phyloP scores from a whole-genome alignment of 1,140 invertebrate species.

The Nebria ingens region DNA sequence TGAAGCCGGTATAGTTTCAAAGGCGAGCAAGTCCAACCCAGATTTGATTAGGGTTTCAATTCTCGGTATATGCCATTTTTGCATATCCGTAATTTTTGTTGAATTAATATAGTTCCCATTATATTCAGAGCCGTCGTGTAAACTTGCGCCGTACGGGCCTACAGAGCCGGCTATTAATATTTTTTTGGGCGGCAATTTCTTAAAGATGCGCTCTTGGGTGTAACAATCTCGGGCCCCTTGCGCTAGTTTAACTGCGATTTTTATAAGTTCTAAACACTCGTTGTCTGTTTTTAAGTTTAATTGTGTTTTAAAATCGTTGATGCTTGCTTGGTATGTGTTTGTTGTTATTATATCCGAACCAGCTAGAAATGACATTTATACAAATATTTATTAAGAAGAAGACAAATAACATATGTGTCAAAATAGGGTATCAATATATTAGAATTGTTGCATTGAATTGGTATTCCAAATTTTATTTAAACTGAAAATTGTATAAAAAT shows the following conservation, averaged over 20 bases:
- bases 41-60: slow-evolving; percentile 42
- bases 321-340: slow-evolving; percentile 51
- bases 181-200: slow-evolving; percentile 21
- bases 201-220: slow-evolving; percentile 17
- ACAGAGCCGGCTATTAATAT: slow-evolving; percentile 46
- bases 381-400: neutral
- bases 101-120: slow-evolving; percentile 46
- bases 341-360: slow-evolving; percentile 51
- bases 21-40: slow-evolving; percentile 46
- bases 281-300: slow-evolving; percentile 29
- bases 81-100: slow-evolving; percentile 40
- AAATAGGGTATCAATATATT: no score
- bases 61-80: slow-evolving; percentile 46
- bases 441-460: no score
- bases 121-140: slow-evolving; percentile 59
- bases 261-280: slow-evolving; percentile 39
- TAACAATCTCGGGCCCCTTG: slow-evolving; percentile 25
- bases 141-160: slow-evolving; percentile 53
- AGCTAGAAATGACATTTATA: slow-evolving; percentile 28
- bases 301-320: slow-evolving; percentile 42
- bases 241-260: slow-evolving; percentile 38
- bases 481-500: no score
- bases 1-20: slow-evolving; percentile 54
- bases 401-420: no score
- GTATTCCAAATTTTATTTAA: no score